Conservation (phyloP, 53 echinoderm and acorn worm genomes). For the Stichopus horrens region DNA sequence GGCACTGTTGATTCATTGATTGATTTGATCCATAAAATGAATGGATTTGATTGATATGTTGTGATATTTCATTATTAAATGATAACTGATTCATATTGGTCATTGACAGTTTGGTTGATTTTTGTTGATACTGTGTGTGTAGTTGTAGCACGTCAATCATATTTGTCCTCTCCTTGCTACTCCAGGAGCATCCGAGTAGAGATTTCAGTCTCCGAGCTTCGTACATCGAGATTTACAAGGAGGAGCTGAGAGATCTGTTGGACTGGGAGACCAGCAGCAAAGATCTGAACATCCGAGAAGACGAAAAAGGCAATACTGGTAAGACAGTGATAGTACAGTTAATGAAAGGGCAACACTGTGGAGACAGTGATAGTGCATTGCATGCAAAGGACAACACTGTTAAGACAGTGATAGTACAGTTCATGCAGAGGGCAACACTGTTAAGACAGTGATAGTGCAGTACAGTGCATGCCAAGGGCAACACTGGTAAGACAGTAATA, state of each 20-base stretch:
- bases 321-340: constrained; percentile 12
- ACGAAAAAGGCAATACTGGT: constrained; percentile 96
- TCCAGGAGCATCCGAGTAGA: constrained; percentile 77
- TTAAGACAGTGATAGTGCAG: too few species aligned
- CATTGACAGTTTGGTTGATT: background rate
- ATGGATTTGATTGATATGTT: background rate
- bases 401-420: too few species aligned
- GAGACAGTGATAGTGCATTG: too few species aligned
- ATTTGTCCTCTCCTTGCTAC: background rate
- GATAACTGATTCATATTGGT: background rate
- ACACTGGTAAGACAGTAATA: too few species aligned
- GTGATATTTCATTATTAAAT: background rate
- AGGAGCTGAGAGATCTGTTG: constrained; percentile 89
- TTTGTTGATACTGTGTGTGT: background rate
- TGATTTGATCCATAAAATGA: background rate
- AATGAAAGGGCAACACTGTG: too few species aligned
- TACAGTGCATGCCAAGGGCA: too few species aligned
- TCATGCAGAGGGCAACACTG: background rate
- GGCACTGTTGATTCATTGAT: background rate
- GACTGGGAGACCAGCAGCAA: constrained; percentile 92
- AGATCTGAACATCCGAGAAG: constrained; percentile 93
- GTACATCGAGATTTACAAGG: constrained; percentile 98
- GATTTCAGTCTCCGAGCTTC: constrained; percentile 76
- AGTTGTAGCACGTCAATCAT: background rate
- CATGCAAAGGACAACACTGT: too few species aligned